phyloP scores from a whole-genome alignment of 2,113 vertebrate species.

The Carettochelys insculpta region DNA sequence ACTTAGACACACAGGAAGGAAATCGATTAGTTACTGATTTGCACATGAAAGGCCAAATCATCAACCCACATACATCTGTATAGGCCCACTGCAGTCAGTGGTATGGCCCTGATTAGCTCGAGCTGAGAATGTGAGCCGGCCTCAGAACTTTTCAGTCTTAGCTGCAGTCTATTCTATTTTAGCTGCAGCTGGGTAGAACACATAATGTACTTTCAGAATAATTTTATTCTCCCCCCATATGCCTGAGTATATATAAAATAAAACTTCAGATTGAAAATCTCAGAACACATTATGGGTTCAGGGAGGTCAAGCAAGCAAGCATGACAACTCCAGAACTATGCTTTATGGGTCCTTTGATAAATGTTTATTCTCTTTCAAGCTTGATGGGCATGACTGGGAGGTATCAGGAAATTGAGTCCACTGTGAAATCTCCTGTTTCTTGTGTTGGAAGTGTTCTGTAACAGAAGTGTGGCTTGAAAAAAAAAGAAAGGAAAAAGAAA shows the following conservation, averaged over 20 bases:
- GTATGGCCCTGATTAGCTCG: conserved; percentile 11
- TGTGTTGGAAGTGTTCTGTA: not conserved
- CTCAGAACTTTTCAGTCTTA: not conserved
- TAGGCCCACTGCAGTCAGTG: not conserved
- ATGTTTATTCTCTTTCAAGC: not conserved
- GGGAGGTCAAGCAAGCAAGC: not conserved
- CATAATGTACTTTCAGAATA: not conserved
- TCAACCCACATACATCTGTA: not conserved
- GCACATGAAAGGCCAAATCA: not conserved
- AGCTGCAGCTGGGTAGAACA: not conserved
- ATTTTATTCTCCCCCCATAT: not conserved
- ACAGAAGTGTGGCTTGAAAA: not conserved
- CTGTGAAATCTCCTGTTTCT: not conserved
- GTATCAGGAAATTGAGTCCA: conserved; percentile 5
- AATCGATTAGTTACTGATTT: not conserved
- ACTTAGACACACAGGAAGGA: not conserved
- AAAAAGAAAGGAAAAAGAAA: not conserved
- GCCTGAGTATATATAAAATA: not conserved
- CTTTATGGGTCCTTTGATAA: not conserved
- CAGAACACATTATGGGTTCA: not conserved
- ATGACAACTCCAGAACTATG: not conserved
- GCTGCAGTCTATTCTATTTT: not conserved
- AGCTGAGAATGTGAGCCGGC: not conserved
- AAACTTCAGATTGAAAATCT: not conserved
- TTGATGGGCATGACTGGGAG: not conserved